Percentiles rank a stretch among this genome's conserved stretches.
phyloP scores from a whole-genome alignment of 2,113 vertebrate species.

The Cebus imitator region DNA sequence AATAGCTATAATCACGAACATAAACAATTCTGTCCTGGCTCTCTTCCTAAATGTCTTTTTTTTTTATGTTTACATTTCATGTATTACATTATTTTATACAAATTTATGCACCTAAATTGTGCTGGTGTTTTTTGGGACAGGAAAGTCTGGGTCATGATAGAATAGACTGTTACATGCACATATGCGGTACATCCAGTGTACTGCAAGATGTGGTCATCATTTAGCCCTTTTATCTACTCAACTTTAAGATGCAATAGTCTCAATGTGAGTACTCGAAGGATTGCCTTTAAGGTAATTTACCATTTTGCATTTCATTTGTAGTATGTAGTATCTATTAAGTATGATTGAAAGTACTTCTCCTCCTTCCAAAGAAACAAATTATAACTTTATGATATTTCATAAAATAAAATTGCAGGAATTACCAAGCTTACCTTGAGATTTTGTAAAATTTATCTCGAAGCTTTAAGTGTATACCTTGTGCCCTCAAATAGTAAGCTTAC shows the following conservation, averaged over 20 bases:
- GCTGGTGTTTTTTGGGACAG: neutral
- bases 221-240: neutral
- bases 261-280: neutral
- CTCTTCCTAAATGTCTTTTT: neutral
- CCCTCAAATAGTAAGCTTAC: neutral
- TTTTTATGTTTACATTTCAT: neutral
- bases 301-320: neutral
- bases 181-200: fast-evolving
- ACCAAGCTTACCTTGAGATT: neutral
- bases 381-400: neutral
- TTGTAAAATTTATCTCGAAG: neutral
- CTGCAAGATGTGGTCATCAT: fast-evolving
- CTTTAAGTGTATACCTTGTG: neutral
- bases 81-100: neutral
- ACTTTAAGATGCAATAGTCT: neutral
- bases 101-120: neutral
- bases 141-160: neutral
- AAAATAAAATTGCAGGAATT: neutral
- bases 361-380: neutral
- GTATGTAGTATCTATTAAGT: neutral
- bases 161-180: too few relatives aligned
- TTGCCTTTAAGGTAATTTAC: neutral
- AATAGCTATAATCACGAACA: neutral
- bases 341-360: neutral
- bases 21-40: neutral